Base-by-base conservation (phyloP, 2,888 invertebrate genomes). In the Eudasyphora cyanicolor region DNA sequence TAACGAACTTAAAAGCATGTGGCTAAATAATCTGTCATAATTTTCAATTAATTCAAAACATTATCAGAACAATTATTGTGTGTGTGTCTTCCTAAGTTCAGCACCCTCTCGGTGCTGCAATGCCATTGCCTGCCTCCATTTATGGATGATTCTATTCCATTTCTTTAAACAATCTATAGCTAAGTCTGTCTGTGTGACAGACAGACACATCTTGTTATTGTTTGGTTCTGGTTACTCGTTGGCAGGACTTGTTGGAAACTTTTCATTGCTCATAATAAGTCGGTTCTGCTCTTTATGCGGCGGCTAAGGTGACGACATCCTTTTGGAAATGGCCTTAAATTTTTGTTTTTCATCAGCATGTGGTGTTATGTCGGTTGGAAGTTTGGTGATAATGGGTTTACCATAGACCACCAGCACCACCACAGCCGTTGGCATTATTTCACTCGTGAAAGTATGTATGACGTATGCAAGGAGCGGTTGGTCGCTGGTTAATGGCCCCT, bases 401-500 rank as follows among this genome's bases (percentile, higher is more conserved):
- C 60, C n/a, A 29, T 19, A 19, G 12, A 49, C 57, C 24, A 57
- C 5, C 10, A 45, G 35, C 45, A 12, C 6, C 8, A 51, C 21
- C 51, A 4, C 17, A 17, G 2, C 8, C 54, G 10, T 54, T 12
- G 2, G 12, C 38, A 42, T 17, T n/a, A n/a, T n/a, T n/a, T n/a
- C n/a, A n/a, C n/a, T n/a, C n/a, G n/a, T 3, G 27, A 35, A 73
- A 42, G 17, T 27, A 45, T 75, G 17, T 27, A 45, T 75, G 42
- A 76, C 64, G 62, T 67, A 49, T 76, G 67, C 67, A 60, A 67
- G 79, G 70, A 80, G 77, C 42, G 74, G 79, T 77, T 42, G 79
- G 79, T 77, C 69, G 54, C 60, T 73, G 70, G 80, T 75, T 71
- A 84, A 80, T 84, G 77, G 49, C 75, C 75, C 76, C 45, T 57